phyloP scores from a whole-genome alignment of 2,797 vertebrate genomes.

The Cynopterus sphinx region DNA sequence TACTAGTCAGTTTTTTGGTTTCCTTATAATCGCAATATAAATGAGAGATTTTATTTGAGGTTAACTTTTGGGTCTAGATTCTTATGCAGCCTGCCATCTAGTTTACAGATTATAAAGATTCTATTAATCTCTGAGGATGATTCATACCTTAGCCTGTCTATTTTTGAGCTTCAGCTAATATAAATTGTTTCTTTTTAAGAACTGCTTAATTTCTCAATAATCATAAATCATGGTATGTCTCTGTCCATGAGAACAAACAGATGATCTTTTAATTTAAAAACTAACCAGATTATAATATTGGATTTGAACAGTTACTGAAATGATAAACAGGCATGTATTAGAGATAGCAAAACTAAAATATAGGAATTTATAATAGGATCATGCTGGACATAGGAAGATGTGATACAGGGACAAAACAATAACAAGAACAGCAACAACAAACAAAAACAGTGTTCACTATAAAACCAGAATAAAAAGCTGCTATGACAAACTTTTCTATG shows the following conservation, averaged over 20 bases:
- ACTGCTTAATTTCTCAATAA: neutral
- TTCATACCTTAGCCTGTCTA: neutral
- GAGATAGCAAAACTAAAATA: neutral
- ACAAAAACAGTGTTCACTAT: neutral
- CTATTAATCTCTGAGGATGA: neutral
- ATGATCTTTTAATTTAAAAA: neutral
- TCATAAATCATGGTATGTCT: neutral
- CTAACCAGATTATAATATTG: neutral
- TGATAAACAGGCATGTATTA: neutral
- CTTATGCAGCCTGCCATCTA: neutral
- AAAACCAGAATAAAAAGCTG: neutral
- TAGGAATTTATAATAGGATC: neutral
- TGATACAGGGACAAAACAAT: neutral
- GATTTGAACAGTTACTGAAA: neutral
- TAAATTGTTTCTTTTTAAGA: neutral
- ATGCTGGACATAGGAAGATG: neutral
- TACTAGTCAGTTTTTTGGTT: neutral
- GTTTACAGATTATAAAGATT: neutral
- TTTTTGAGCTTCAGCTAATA: neutral
- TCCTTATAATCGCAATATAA: neutral
- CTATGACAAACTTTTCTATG: neutral
- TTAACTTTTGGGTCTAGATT: neutral
- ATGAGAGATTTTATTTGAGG: neutral
- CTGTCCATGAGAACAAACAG: neutral
- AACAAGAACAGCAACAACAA: neutral